These are phyloP conservation scores for Lamprotornis superbus DNA, from an alignment of 2,113 vertebrate species.

Conservation along the genomic window DNA sequence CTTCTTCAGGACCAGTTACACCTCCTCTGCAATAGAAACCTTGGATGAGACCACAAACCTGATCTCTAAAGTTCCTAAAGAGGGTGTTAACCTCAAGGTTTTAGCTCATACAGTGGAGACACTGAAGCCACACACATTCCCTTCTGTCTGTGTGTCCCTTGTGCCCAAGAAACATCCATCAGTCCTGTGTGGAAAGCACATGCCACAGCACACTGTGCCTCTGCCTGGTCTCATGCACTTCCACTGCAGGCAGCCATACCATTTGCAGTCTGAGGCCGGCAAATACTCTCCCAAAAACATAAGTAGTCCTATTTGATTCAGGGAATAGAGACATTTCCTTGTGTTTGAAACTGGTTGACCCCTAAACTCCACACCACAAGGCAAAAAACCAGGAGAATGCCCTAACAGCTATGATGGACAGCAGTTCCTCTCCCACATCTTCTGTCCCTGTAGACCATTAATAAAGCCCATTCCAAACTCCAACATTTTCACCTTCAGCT, in stretches of 20 bases:
- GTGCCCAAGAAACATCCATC: neutral
- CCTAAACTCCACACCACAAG: neutral
- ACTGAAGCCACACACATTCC: neutral
- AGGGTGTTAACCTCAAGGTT: neutral
- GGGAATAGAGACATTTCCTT: neutral
- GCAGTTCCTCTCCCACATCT: neutral
- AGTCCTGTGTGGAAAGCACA: rapidly evolving
- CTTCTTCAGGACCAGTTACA: neutral
- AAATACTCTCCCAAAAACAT: neutral
- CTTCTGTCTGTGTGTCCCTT: neutral
- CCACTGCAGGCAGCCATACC: neutral
- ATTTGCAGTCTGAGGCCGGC: neutral
- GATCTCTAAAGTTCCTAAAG: neutral
- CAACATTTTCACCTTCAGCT: constrained; percentile 17
- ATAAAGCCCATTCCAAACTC: neutral
- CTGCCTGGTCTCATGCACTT: neutral
- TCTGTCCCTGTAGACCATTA: constrained; percentile 3
- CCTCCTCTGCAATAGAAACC: neutral
- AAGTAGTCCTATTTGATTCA: neutral
- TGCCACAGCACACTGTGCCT: neutral
- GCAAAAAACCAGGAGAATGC: neutral
- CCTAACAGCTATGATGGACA: neutral
- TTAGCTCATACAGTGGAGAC: neutral
- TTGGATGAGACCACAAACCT: neutral
- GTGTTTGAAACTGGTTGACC: neutral